Conservation (phyloP, 2,888 invertebrate genomes). For the Lithophane ornitopus region DNA sequence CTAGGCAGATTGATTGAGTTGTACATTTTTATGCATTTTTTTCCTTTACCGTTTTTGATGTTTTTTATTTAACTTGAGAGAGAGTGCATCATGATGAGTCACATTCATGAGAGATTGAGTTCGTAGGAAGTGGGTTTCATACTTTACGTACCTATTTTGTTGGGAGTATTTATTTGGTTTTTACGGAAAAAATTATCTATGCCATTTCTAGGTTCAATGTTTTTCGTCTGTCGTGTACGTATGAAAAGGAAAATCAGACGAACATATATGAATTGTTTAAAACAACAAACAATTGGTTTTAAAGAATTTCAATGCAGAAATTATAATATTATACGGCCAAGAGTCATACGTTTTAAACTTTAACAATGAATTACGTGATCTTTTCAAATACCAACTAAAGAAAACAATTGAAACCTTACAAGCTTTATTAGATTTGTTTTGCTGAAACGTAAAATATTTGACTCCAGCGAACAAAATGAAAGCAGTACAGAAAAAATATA, state of each 20-base stretch:
- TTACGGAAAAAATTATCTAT: background rate
- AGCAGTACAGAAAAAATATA: slow-evolving; percentile 48
- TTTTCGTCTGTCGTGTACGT: background rate
- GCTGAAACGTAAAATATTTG: slow-evolving; percentile 16
- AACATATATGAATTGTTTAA: too few relatives aligned
- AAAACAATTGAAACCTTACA: background rate
- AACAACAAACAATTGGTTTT: too few relatives aligned
- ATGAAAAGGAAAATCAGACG: background rate
- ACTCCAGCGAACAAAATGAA: slow-evolving; percentile 20
- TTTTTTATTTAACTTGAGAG: background rate
- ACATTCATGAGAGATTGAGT: background rate
- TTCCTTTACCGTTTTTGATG: background rate
- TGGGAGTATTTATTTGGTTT: background rate
- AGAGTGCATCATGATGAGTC: background rate
- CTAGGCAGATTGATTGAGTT: too few relatives aligned
- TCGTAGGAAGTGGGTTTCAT: too few relatives aligned
- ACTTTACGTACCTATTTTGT: background rate
- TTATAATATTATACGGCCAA: background rate
- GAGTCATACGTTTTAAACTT: too few relatives aligned
- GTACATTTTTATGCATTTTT: background rate
- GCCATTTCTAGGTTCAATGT: too few relatives aligned
- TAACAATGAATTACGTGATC: background rate
- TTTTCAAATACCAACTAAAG: background rate
- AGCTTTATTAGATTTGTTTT: slow-evolving; percentile 16
- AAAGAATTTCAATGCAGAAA: too few relatives aligned